These are phyloP conservation scores for Carapus acus DNA, from an alignment of 2,797 vertebrate species.

Conservation along the genomic window DNA sequence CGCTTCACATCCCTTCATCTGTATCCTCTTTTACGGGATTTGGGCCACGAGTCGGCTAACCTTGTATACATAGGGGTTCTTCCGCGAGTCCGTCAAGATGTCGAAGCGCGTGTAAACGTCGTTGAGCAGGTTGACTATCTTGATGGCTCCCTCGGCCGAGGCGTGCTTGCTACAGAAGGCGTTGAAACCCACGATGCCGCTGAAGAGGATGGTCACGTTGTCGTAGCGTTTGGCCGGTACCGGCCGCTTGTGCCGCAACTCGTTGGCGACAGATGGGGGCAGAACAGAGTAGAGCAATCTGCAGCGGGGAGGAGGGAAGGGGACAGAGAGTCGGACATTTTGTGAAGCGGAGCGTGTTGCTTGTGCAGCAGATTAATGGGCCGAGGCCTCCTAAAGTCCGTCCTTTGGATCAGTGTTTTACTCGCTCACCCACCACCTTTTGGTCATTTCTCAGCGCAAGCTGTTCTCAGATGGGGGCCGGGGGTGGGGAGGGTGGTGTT, in stretches of 20 bases:
- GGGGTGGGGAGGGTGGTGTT: constrained; percentile 58
- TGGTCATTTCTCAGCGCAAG: constrained; percentile 56
- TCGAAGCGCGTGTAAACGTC: constrained; percentile 98
- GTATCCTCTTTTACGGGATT: too few species aligned
- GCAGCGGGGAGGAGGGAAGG: too few species aligned
- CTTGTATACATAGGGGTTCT: constrained; percentile 98
- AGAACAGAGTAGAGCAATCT: constrained; percentile 95
- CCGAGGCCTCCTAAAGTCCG: constrained; percentile 31
- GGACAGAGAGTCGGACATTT: constrained; percentile 22
- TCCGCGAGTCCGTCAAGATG: constrained; percentile 94
- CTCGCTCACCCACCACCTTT: constrained; percentile 60
- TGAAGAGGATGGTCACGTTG: constrained; percentile 97
- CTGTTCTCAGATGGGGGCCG: constrained; percentile 50
- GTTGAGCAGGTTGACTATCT: constrained; percentile 97
- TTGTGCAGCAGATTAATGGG: constrained; percentile 20
- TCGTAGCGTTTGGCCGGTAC: constrained; percentile 96
- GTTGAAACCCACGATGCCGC: constrained; percentile 97
- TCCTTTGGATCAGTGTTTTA: constrained; percentile 42
- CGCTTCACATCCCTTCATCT: too few species aligned
- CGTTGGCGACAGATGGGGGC: constrained; percentile 95
- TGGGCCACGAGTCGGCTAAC: too few species aligned
- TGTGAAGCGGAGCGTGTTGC: constrained; percentile 5
- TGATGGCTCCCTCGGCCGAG: constrained; percentile 97
- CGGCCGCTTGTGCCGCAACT: constrained; percentile 93
- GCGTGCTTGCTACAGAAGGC: constrained; percentile 97